A percentile compares a stretch with the other conserved stretches of the same genome.
These are phyloP conservation scores for Rhyacophila brunnea DNA, from an alignment of 1,140 invertebrate species.

Conservation along the genomic window DNA sequence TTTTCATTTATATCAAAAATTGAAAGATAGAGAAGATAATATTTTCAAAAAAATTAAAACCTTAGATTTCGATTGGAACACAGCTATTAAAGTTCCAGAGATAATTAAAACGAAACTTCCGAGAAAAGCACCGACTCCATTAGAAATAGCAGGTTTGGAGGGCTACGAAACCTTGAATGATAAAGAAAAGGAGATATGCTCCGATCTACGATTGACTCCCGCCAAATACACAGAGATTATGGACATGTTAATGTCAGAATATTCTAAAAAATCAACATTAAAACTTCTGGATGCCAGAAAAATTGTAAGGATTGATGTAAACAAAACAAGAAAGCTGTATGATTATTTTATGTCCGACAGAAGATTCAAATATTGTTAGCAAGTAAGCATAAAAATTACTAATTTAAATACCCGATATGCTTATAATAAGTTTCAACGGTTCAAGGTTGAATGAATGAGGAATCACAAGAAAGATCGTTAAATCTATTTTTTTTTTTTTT, in stretches of 20 bases:
- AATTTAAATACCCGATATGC: too few relatives aligned
- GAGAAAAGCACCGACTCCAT: conserved; percentile 56
- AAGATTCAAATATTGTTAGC: too few relatives aligned
- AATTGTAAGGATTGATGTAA: conserved; percentile 89
- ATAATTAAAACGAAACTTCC: conserved; percentile 32
- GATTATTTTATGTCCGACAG: conserved; percentile 71
- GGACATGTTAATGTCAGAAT: conserved; percentile 70
- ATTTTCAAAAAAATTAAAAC: conserved; percentile 56
- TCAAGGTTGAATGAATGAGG: too few relatives aligned
- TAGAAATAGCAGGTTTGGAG: conserved; percentile 76
- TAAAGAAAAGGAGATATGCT: conserved; percentile 75
- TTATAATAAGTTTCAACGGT: too few relatives aligned
- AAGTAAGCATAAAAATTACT: too few relatives aligned
- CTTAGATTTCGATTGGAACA: conserved; percentile 45
- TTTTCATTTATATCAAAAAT: conserved; percentile 65
- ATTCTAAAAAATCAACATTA: conserved; percentile 69
- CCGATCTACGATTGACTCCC: conserved; percentile 70
- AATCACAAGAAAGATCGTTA: too few relatives aligned
- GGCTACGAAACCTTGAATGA: conserved; percentile 73
- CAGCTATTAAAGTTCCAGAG: conserved; percentile 36
- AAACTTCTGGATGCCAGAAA: conserved; percentile 76
- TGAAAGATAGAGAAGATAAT: conserved; percentile 62
- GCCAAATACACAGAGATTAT: conserved; percentile 77
- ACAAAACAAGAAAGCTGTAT: conserved; percentile 88
- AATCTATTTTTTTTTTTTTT: too few relatives aligned